phyloP scores from a whole-genome alignment of 2,797 vertebrate species.

The Parauchenoglanis ngamensis region DNA sequence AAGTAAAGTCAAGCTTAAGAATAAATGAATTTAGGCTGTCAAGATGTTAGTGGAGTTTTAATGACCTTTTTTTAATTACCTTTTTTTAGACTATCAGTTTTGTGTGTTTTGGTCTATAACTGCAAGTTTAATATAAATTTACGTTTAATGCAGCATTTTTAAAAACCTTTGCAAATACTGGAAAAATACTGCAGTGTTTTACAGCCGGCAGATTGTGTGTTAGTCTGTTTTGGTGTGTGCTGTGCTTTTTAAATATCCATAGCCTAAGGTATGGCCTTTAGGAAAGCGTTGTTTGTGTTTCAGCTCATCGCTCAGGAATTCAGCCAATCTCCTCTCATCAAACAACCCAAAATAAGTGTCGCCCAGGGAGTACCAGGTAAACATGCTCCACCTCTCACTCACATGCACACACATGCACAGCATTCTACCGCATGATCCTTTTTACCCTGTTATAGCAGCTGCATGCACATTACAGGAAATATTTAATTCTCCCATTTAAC shows the following conservation, averaged over 20 bases:
- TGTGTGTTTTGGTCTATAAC: not conserved
- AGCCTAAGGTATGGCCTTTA: not conserved
- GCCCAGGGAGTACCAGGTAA: constrained; percentile 77
- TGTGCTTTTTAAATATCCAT: not conserved
- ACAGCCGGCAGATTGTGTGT: not conserved
- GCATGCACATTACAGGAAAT: not conserved
- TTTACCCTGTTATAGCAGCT: not conserved
- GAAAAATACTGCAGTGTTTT: not conserved
- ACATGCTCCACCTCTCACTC: not conserved
- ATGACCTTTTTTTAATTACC: no score
- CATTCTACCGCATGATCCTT: not conserved
- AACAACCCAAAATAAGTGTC: constrained; percentile 75
- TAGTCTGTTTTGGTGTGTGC: not conserved
- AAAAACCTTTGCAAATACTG: not conserved
- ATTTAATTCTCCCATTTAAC: not conserved
- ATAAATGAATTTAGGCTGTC: not conserved
- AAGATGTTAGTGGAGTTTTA: not conserved
- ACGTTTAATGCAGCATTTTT: not conserved
- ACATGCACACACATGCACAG: not conserved
- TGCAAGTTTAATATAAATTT: not conserved
- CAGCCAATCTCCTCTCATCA: constrained; percentile 79
- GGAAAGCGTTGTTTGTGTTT: constrained; percentile 32
- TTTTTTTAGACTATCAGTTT: not conserved
- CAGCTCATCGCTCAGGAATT: constrained; percentile 98
- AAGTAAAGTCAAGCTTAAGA: no score